These are phyloP conservation scores for Choloepus didactylus DNA, from an alignment of 2,797 vertebrate genomes.

Conservation along the genomic window DNA sequence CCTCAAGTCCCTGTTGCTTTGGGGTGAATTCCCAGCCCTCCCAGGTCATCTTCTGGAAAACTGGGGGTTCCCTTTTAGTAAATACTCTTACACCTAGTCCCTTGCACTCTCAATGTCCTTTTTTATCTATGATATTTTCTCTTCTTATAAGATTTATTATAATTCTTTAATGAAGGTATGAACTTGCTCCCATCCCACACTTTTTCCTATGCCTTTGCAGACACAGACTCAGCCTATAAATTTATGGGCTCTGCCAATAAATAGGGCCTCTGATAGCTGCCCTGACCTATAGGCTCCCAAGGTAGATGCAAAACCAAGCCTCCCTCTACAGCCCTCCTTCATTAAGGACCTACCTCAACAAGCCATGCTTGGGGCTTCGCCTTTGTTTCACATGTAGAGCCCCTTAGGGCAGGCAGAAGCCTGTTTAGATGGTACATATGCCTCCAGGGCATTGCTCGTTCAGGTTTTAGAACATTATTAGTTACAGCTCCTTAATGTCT, in stretches of 20 bases:
- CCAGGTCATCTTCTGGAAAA: not conserved
- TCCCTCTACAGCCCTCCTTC: not conserved
- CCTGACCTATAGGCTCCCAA: not conserved
- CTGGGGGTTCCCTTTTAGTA: not conserved
- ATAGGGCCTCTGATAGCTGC: too few relatives aligned
- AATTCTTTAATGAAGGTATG: not conserved
- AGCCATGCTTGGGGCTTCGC: not conserved
- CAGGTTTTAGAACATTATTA: not conserved
- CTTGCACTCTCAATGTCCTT: not conserved
- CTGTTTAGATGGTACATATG: not conserved
- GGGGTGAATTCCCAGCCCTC: not conserved
- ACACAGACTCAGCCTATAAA: not conserved
- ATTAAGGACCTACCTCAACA: not conserved
- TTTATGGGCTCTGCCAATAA: not conserved
- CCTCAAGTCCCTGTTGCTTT: not conserved
- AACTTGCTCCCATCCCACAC: rapidly evolving
- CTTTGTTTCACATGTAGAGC: not conserved
- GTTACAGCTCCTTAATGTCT: slow-evolving; percentile 50
- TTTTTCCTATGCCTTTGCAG: not conserved
- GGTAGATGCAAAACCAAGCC: not conserved
- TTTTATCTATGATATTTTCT: not conserved
- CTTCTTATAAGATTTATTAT: not conserved
- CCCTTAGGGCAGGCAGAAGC: not conserved
- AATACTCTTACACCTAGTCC: not conserved
- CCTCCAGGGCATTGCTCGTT: not conserved